Percentiles rank a stretch among this genome's conserved stretches.
phyloP scores from a whole-genome alignment of 2,888 invertebrate species.

The Cephus runcator region DNA sequence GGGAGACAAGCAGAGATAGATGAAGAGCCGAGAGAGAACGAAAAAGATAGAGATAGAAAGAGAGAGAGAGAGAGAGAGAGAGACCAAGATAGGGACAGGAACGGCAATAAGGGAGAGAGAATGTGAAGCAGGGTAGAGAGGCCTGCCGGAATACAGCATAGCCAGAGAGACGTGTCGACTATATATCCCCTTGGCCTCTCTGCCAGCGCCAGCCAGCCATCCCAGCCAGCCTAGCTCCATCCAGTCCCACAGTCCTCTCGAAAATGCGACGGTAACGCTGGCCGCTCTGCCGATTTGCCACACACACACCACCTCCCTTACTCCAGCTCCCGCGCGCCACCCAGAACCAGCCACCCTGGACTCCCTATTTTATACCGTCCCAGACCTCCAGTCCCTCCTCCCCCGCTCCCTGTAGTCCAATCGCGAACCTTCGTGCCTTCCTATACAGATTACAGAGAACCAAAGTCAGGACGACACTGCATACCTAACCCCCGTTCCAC shows the following conservation, averaged over 20 bases:
- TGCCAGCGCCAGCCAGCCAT: conserved; percentile 12
- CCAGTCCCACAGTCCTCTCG: conserved; percentile 56
- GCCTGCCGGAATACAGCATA: conserved; percentile 46
- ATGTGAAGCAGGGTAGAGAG: conserved; percentile 30
- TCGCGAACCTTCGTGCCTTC: conserved; percentile 46
- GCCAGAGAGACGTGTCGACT: conserved; percentile 58
- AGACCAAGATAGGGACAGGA: conserved; percentile 25
- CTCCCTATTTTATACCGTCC: conserved; percentile 17
- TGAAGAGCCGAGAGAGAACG: conserved; percentile 24
- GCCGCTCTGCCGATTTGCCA: conserved; percentile 25
- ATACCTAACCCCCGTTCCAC: conserved; percentile 27
- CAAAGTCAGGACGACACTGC: conserved; percentile 30
- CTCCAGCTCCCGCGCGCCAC: conserved; percentile 23
- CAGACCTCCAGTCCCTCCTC: conserved; percentile 17
- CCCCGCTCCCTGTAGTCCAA: conserved; percentile 51
- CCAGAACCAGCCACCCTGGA: conserved; percentile 18
- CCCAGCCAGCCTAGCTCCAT: conserved; percentile 48
- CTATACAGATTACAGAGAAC: conserved; percentile 52
- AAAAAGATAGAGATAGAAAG: conserved; percentile 32
- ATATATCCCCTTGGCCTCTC: conserved; percentile 34
- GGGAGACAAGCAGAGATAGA: conserved; percentile 26
- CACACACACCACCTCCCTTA: conserved; percentile 23
- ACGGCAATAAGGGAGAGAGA: conserved; percentile 17
- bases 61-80: conserved; percentile 25
- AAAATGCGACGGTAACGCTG: conserved; percentile 58